Base-by-base conservation (phyloP, 2,888 invertebrate genomes). In the Synanthedon vespiformis region DNA sequence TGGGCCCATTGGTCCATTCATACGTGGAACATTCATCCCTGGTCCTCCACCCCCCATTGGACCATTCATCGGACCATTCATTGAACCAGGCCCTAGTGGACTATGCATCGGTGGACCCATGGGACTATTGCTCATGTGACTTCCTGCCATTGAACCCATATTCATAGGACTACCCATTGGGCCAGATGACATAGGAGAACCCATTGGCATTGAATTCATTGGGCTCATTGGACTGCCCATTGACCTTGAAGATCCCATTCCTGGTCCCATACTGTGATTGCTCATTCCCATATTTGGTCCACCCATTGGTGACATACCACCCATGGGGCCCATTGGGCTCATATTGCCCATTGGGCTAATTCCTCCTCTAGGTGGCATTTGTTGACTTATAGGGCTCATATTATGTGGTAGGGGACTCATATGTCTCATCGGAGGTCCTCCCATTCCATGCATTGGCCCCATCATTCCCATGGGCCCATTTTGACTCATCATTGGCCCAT, bases 101-200 rank as follows among this genome's bases (percentile, higher is more conserved):
- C 92, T 93, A 63, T 92, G 93, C 90, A 94, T 92, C 10, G 91
- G 93, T 52, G 93, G 93, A 52, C 90, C 92, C 92, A 92, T 93
- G 53, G 91, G 92, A 66, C 92, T 91, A 63, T 91, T 92, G 68
- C 90, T 91, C 89, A 92, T 92, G 61, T 90, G 89, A 61, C 78
- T 89, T 51, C 85, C 86, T 52, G 84, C 80, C 89, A 92, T 90
- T 40, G 90, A 89, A 53, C 88, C 89, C 89, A 90, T 90, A 63
- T 90, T 90, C 91, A 93, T 91, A 5, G 93, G 93, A 64, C 93
- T 92, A 57, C 94, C 91, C 88, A 93, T 91, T 48, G 92, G 90
- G 57, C 90, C 91, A 41, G 91, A 89, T 56, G 88, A 90, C 91
- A 92, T 92, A 16, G 91, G 91, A 58, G 91, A 90, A n/a, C 90